Percentiles rank a stretch among this genome's conserved stretches.
These are phyloP conservation scores for Formica aserva DNA, from an alignment of 2,888 invertebrate genomes.

Conservation along the genomic window DNA sequence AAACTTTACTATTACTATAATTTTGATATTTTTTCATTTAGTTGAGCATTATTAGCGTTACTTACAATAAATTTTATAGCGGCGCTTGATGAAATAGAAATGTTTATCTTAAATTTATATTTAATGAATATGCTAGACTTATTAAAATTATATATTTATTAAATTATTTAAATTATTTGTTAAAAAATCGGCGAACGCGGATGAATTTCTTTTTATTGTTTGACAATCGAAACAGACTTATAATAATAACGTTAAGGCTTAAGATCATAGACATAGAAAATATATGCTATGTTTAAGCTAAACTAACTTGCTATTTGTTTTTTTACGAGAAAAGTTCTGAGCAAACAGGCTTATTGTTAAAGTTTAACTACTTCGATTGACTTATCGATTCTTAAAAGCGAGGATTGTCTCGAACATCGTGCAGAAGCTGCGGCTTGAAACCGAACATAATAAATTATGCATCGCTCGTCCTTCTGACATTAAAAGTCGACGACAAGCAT, in stretches of 20 bases:
- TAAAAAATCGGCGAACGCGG: background rate
- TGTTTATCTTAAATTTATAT: background rate
- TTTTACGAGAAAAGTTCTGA: background rate
- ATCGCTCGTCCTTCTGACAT: conserved; percentile 79
- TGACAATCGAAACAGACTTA: background rate
- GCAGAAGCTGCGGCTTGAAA: conserved; percentile 65
- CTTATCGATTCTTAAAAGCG: conserved; percentile 38
- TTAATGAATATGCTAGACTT: background rate
- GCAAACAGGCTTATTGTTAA: background rate
- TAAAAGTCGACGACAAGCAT: conserved; percentile 73
- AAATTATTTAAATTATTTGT: background rate
- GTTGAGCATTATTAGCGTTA: conserved; percentile 37
- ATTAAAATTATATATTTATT: background rate
- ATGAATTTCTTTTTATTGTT: background rate
- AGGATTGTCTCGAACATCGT: conserved; percentile 32
- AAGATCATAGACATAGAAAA: too few species aligned
- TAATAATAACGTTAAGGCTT: background rate
- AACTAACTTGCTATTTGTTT: conserved; percentile 2
- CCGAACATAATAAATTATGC: conserved; percentile 79
- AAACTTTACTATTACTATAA: conserved; percentile 39
- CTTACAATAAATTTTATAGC: conserved; percentile 38
- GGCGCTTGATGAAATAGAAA: background rate
- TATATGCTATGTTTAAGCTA: background rate
- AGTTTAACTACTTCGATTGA: conserved; percentile 29
- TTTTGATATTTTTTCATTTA: conserved; percentile 34